These are phyloP conservation scores for Aspidiotus rigidus DNA, from an alignment of 2,888 invertebrate genomes.

Conservation along the genomic window DNA sequence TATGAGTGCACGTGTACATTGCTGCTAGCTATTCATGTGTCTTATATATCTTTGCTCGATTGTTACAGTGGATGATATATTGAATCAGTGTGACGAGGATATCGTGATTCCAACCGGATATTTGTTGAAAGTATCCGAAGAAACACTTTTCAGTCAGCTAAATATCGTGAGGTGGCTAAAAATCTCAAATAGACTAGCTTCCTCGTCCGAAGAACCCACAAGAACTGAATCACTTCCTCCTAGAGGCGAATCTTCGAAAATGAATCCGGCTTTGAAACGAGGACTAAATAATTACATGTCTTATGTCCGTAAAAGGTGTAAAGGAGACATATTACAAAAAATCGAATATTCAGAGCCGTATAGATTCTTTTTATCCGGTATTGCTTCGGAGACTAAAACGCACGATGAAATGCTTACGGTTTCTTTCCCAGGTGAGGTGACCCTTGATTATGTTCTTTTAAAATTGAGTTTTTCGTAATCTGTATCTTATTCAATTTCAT, in stretches of 20 bases:
- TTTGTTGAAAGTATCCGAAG: constrained; percentile 12
- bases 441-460: neutral
- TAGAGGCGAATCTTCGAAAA: neutral
- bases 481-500: constrained; percentile 40
- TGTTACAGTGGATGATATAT: constrained; percentile 19
- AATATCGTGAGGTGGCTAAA: constrained; percentile 9
- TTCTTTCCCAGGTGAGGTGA: constrained; percentile 33
- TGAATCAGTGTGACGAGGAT: constrained; percentile 12
- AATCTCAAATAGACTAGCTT: neutral
- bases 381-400: constrained; percentile 20
- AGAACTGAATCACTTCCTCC: neutral
- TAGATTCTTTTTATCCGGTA: constrained; percentile 28
- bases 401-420: constrained; percentile 31
- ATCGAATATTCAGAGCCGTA: constrained; percentile 28
- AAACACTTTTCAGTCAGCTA: constrained; percentile 12
- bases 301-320: constrained; percentile 31
- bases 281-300: constrained; percentile 26
- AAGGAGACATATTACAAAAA: constrained; percentile 32
- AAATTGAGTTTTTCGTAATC: neutral
- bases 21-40: neutral
- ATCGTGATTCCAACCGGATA: constrained; percentile 14
- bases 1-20: neutral
- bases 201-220: neutral
- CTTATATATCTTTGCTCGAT: neutral
- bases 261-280: constrained; percentile 19